Percentiles rank a stretch among this genome's conserved stretches.
Evolutionary conservation across 2,888 invertebrate genomes (phyloP).

Genomic region (Orchesellides sinensis): DNA sequence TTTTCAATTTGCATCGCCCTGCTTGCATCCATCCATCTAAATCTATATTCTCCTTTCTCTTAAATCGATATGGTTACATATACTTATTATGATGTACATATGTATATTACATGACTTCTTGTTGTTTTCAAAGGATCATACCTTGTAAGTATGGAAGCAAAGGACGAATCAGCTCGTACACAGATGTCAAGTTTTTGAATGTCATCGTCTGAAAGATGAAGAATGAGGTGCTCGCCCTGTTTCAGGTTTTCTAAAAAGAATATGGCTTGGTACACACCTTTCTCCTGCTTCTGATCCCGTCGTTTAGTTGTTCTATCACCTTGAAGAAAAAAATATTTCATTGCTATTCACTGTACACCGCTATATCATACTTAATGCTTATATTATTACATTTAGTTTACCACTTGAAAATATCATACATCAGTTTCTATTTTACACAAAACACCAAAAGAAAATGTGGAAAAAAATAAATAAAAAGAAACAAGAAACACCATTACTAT

Average conservation of each 20-base stretch:
- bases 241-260: neutral
- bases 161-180: neutral
- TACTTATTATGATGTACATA: too few relatives aligned
- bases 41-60: slow-evolving; percentile 41
- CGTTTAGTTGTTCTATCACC: neutral
- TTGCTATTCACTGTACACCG: neutral
- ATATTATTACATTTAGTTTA: neutral
- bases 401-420: neutral
- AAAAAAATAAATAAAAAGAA: neutral
- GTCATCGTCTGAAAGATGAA: slow-evolving; percentile 38
- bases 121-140: too few relatives aligned
- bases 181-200: slow-evolving; percentile 34
- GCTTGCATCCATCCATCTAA: slow-evolving; percentile 51
- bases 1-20: slow-evolving; percentile 71
- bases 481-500: slow-evolving; percentile 8
- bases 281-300: slow-evolving; percentile 18
- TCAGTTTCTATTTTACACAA: neutral
- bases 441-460: neutral
- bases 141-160: neutral
- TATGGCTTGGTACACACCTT: slow-evolving; percentile 29
- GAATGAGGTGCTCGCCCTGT: slow-evolving; percentile 18
- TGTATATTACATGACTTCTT: neutral
- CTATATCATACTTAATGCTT: neutral
- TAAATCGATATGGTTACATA: neutral
- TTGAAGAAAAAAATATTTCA: neutral